Evolutionary conservation across 2,113 vertebrate genomes (phyloP).

Genomic region (Syngnathus scovelli): DNA sequence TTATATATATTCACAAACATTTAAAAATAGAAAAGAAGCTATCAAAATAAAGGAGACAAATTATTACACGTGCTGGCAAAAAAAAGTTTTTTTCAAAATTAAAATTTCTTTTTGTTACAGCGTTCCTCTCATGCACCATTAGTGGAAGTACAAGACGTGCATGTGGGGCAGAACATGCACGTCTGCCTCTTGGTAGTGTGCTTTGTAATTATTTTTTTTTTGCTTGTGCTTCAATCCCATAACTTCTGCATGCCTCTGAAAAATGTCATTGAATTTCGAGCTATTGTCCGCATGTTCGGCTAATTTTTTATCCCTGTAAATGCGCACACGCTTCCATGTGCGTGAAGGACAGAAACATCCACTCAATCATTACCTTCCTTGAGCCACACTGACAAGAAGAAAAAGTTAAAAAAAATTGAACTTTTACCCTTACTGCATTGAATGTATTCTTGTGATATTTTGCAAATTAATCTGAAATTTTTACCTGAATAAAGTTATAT

Average conservation of each 20-base stretch:
- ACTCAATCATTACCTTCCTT: neutral
- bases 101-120: slow-evolving; percentile 45
- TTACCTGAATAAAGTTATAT: no score
- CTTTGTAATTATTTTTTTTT: slow-evolving; percentile 39
- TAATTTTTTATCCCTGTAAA: neutral
- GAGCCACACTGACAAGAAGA: neutral
- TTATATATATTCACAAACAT: slow-evolving; percentile 80
- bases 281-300: slow-evolving; percentile 30
- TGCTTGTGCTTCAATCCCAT: slow-evolving; percentile 50
- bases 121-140: slow-evolving; percentile 72
- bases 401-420: no score
- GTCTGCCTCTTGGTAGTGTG: slow-evolving; percentile 44
- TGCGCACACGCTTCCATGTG: neutral
- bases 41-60: slow-evolving; percentile 70
- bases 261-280: slow-evolving; percentile 53
- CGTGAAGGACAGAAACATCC: neutral
- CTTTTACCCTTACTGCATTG: no score
- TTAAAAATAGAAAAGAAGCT: slow-evolving; percentile 76
- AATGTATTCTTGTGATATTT: no score
- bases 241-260: slow-evolving; percentile 8
- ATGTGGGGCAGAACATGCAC: slow-evolving; percentile 37
- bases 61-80: slow-evolving; percentile 74
- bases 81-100: slow-evolving; percentile 41
- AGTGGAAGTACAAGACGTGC: slow-evolving; percentile 59
- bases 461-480: no score